Evolutionary conservation across 2,797 vertebrate species (phyloP), one percentile per base, ranked within the genome.

Genomic region (Bucorvus abyssinicus): DNA sequence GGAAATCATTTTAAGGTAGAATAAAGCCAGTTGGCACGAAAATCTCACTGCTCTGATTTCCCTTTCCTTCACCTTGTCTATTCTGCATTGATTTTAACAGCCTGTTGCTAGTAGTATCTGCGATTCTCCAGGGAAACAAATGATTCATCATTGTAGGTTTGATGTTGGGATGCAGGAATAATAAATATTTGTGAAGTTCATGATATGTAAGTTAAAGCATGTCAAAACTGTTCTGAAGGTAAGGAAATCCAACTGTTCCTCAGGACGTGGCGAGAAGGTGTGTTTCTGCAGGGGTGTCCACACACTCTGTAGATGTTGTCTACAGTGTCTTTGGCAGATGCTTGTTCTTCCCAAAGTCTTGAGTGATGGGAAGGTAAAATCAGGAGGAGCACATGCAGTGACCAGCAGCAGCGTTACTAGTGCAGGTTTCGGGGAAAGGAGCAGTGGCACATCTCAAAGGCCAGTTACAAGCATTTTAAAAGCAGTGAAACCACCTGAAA

Each of bases 221-320:
- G 7, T 42, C 50, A 69, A 83, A 75, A 45, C 14, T 42, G 0
- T 36, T 71, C 17, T 38, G n/a, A 84, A 59, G 27, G 29, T 71
- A 56, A 92, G 34, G 10, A 32, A 61, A 70, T 15, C 3, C 49
- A 47, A 32, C 20, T 3, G 7, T n/a, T 45, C 40, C n/a, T 56
- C 55, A 24, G 34, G 53, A 34, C 14, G 1, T 0, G 26, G 27
- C 0, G 1, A 64, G 32, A 9, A 61, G 44, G 18, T 49, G 11
- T 14, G 15, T 38, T 85, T 32, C 60, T 63, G 22, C 17, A 44
- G 32, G 42, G 12, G 8, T 59, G 15, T 42, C 61, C 19, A 2
- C 22, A 8, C 7, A 1, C 8, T 38, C 27, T 19, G 21, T 24
- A 42, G 42, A 5, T 7, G 14, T 4, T 74, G 11, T 40, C 40